Percentiles rank a stretch among this genome's conserved stretches.
These are phyloP conservation scores for Drosophila maculinotata DNA, from an alignment of 2,888 invertebrate genomes.

Conservation along the genomic window DNA sequence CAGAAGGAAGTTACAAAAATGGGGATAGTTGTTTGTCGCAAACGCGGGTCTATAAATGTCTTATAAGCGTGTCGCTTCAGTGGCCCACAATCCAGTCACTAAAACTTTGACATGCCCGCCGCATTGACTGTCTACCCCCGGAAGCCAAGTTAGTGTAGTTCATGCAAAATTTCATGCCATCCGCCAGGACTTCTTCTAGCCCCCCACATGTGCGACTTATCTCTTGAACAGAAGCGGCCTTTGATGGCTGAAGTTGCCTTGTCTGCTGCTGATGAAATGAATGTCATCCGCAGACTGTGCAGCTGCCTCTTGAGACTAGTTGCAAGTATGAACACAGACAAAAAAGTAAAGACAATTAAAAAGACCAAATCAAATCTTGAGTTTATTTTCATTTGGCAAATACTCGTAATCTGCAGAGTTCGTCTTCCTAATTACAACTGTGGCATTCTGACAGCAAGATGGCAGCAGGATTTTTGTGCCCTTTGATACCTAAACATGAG, in stretches of 20 bases:
- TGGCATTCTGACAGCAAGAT: constrained; percentile 1
- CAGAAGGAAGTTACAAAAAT: constrained; percentile 57
- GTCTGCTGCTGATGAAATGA: constrained; percentile 52
- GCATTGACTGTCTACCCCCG: constrained; percentile 30
- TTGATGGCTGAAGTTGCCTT: constrained; percentile 42
- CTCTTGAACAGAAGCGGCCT: constrained; percentile 38
- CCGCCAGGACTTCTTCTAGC: constrained; percentile 12
- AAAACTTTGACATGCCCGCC: constrained; percentile 47
- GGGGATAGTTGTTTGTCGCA: constrained; percentile 63
- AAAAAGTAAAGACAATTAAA: constrained; percentile 8
- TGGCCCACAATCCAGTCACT: constrained; percentile 31
- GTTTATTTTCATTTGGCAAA: constrained; percentile 28
- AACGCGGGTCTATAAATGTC: constrained; percentile 30
- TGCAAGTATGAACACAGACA: constrained; percentile 5
- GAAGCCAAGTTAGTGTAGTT: constrained; percentile 41
- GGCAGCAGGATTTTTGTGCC: constrained; percentile 21
- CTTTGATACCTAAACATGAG: constrained; percentile 15
- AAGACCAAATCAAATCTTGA: constrained; percentile 33
- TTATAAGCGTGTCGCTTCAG: constrained; percentile 37
- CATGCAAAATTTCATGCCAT: constrained; percentile 48
- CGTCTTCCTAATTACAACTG: constrained; percentile 18
- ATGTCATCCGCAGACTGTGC: constrained; percentile 51
- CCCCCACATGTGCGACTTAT: constrained; percentile 48
- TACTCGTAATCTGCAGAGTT: constrained; percentile 18
- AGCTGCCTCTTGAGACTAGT: constrained; percentile 26